Percentiles rank a stretch among this genome's conserved stretches.
phyloP scores from a whole-genome alignment of 2,113 vertebrate species.

The Crotalus tigris region DNA sequence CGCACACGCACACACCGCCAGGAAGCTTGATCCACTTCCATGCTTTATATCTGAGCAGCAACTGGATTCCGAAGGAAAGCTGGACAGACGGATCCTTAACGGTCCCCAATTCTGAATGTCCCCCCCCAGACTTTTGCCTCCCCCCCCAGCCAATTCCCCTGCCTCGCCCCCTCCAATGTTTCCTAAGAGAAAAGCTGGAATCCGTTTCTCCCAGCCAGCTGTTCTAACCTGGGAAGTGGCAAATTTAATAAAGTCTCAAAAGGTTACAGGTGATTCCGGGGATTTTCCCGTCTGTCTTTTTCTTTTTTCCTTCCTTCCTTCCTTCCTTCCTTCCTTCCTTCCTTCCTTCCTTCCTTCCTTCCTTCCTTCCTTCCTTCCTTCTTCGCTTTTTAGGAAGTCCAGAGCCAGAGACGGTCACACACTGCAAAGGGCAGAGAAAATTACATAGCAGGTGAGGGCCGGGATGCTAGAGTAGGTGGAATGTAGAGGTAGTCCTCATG shows the following conservation, averaged over 20 bases:
- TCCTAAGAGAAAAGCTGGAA: not conserved
- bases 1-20: no score
- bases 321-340: no score
- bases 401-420: constrained; percentile 29
- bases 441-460: not conserved
- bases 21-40: not conserved
- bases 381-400: constrained; percentile 17
- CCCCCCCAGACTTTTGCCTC: not conserved
- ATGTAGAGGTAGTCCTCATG: not conserved
- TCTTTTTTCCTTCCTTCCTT: not conserved
- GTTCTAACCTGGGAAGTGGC: no score
- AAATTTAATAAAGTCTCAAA: not conserved
- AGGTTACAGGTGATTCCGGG: not conserved
- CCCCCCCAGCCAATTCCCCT: not conserved
- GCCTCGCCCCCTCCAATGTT: not conserved
- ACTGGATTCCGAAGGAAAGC: not conserved
- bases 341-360: no score
- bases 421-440: constrained; percentile 10
- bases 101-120: not conserved
- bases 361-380: not conserved
- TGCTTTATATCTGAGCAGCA: not conserved
- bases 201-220: not conserved
- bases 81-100: not conserved
- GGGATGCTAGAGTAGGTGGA: not conserved
- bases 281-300: no score